Evolutionary conservation across 2,113 vertebrate genomes (phyloP), one percentile per base, ranked within the genome.

Genomic region (Prietella phreatophila): DNA sequence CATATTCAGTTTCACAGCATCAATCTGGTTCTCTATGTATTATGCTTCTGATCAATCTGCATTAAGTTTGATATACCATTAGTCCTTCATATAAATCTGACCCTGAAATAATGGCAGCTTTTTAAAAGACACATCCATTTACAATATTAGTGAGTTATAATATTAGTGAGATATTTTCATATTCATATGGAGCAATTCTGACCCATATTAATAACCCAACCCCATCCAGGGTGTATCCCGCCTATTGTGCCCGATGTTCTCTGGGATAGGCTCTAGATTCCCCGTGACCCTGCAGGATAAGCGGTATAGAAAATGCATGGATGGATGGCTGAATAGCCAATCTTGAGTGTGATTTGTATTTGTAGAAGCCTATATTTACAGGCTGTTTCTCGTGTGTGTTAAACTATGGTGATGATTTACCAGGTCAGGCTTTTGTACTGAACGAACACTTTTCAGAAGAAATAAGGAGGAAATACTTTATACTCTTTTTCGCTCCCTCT

Each of bases 381-480:
- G 91, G 92, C 93, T 93, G 90, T 93, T 39, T 94, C 94, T 91
- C 92, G 93, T 92, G 93, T 84, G 55, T 79, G 93, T 94, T 91
- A 94, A 85, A 82, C 89, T 82, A 75, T 91, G 88, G 91, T 95
- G 94, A 95, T 96, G 96, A 95, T 95, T 95, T 94, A 93, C 50
- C 95, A 95, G 96, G 96, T 97, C 97, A 96, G 93, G 89, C 92
- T 96, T 97, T 96, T 96, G 94, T 96, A 92, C 95, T 95, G 93
- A 93, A 93, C 96, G 97, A 97, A 95, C 96, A 97, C 95, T 94
- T 96, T 93, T 96, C 95, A 96, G 95, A 96, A 95, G 94, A 94
- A 96, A 98, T 97, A 96, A 97, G 95, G 87, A 95, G 95, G 93
- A 96, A 97, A 97, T 96, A 95, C 92, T 92, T 92, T 86, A 36